Evolutionary conservation across 30 jellyfish, hydroid and myxozoan genomes (phyloP).

Genomic region (Cassiopea xamachana): DNA sequence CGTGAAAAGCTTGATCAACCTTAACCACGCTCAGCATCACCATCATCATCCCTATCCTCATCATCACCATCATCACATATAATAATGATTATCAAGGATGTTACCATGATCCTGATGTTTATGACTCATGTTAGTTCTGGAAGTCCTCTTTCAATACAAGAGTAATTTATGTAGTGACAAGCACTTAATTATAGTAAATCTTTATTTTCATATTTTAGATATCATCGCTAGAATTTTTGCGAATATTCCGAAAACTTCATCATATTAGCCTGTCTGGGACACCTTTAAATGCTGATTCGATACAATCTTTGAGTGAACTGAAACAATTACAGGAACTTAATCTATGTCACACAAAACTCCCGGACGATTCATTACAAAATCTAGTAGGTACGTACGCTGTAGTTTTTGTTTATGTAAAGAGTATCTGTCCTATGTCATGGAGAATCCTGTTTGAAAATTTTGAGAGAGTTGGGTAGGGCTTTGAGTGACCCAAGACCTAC

Average conservation of each 20-base stretch:
- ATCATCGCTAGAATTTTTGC: conserved; percentile 23
- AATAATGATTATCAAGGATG: too few species aligned
- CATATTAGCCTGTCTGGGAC: conserved; percentile 48
- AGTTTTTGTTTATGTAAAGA: neutral
- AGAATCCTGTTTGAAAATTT: too few species aligned
- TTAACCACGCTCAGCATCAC: too few species aligned
- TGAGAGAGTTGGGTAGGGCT: too few species aligned
- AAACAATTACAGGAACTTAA: conserved; percentile 21
- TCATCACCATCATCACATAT: too few species aligned
- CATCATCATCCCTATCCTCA: too few species aligned
- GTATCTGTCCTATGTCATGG: too few species aligned
- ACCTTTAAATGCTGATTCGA: conserved; percentile 6
- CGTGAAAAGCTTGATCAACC: too few species aligned
- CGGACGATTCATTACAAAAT: conserved; percentile 36
- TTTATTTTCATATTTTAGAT: conserved; percentile 7
- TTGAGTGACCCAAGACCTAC: too few species aligned
- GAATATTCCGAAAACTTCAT: conserved; percentile 3
- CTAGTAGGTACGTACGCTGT: conserved; percentile 24
- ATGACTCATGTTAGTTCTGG: neutral
- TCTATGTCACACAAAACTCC: conserved; percentile 26
- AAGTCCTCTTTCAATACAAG: neutral
- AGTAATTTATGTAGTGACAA: neutral
- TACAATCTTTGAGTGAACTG: conserved; percentile 6
- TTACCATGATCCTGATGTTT: too few species aligned
- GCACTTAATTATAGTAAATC: neutral